A percentile compares a stretch with the other conserved stretches of the same genome.
Conservation (phyloP, 2,888 invertebrate species). For the Nymphalis urticae region DNA sequence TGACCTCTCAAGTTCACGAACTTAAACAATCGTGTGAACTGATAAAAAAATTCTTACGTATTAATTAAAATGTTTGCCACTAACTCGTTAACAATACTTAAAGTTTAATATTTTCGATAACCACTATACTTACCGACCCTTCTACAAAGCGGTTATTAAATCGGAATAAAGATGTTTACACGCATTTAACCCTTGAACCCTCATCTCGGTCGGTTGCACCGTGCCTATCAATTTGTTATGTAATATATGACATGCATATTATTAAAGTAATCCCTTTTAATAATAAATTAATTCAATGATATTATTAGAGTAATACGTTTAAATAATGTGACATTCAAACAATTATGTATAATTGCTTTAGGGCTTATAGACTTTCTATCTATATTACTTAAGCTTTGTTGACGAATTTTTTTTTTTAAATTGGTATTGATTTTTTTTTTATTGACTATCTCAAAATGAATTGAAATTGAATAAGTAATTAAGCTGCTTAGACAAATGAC, state of each 20-base stretch:
- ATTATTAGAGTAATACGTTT: not conserved
- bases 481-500: not conserved
- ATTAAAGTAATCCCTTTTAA: constrained; percentile 21
- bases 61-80: constrained; percentile 53
- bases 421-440: too few species aligned
- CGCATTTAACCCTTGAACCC: constrained; percentile 72
- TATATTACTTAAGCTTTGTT: too few species aligned
- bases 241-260: constrained; percentile 37
- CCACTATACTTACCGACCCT: constrained; percentile 51
- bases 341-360: too few species aligned
- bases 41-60: constrained; percentile 40
- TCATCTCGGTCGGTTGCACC: constrained; percentile 44
- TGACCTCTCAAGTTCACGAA: constrained; percentile 35
- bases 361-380: too few species aligned
- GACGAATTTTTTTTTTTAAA: too few species aligned
- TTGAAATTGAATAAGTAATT: not conserved
- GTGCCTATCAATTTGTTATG: constrained; percentile 34
- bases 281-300: not conserved
- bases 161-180: constrained; percentile 72
- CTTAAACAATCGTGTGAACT: constrained; percentile 61
- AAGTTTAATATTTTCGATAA: constrained; percentile 40
- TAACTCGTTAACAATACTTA: constrained; percentile 37
- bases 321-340: not conserved
- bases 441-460: too few species aligned
- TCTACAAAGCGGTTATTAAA: constrained; percentile 61